Conservation (phyloP, 2,113 vertebrate species). For the Rhinolophus ferrumequinum region DNA sequence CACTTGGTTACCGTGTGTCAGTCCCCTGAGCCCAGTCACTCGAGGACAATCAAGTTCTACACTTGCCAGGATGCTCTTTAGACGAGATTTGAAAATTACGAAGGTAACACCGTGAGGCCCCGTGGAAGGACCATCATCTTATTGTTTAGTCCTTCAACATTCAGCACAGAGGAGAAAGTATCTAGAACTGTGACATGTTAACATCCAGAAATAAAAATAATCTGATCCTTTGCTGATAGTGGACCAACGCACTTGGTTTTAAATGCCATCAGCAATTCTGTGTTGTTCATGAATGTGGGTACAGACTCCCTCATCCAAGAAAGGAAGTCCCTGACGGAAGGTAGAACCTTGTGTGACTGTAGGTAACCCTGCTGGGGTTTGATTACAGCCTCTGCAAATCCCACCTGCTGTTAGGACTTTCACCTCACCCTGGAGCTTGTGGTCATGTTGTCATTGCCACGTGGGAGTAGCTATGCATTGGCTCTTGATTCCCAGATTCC, state of each 20-base stretch:
- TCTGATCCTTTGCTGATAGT: not conserved
- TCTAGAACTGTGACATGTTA: not conserved
- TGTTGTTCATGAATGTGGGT: not conserved
- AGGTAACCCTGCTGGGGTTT: not conserved
- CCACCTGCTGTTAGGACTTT: not conserved
- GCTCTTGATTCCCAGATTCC: not conserved
- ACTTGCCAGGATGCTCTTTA: not conserved
- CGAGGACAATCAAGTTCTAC: not conserved
- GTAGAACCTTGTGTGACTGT: not conserved
- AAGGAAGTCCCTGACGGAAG: not conserved
- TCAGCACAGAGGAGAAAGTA: not conserved
- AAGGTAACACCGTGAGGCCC: not conserved
- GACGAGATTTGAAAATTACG: not conserved
- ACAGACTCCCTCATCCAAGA: not conserved
- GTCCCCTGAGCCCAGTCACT: not conserved
- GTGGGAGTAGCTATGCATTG: not conserved
- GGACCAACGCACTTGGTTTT: not conserved
- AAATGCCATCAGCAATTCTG: not conserved
- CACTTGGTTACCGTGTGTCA: not conserved
- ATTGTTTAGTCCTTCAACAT: not conserved
- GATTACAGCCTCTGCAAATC: not conserved
- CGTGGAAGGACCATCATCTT: not conserved
- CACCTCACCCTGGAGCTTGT: not conserved
- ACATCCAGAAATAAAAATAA: not conserved
- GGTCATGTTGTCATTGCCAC: not conserved